Evolutionary conservation across 2,888 invertebrate genomes (phyloP).

Genomic region (Drosophila ustulata): DNA sequence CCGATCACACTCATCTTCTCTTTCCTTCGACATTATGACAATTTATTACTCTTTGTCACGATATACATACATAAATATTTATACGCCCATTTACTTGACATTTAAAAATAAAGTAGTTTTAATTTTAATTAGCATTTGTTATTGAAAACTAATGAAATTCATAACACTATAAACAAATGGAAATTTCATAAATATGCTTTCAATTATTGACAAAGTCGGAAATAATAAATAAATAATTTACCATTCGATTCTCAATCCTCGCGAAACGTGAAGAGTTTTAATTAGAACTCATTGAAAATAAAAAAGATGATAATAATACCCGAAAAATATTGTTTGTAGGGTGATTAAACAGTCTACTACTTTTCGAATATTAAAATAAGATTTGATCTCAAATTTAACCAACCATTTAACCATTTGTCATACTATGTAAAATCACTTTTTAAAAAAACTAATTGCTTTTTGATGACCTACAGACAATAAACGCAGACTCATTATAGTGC

Average conservation of each 20-base stretch:
- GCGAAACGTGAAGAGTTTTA: not conserved
- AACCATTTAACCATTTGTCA: constrained; percentile 3
- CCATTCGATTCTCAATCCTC: not conserved
- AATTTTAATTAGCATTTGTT: constrained; percentile 5
- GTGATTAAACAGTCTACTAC: not conserved
- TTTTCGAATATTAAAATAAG: not conserved
- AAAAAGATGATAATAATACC: not conserved
- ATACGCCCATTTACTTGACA: constrained; percentile 3
- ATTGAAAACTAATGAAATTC: constrained; percentile 8
- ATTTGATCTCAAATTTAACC: not conserved
- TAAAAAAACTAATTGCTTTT: constrained; percentile 19
- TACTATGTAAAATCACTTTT: not conserved
- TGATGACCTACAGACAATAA: constrained; percentile 6
- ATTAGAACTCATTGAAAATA: not conserved
- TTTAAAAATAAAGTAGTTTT: constrained; percentile 8
- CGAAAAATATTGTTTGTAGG: not conserved
- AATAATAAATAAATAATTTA: not conserved
- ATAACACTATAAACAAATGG: not conserved
- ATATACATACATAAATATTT: constrained; percentile 14
- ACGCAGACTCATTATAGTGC: constrained; percentile 10
- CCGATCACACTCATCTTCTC: not conserved
- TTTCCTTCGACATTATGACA: not conserved
- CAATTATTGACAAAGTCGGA: not conserved
- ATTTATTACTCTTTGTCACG: constrained; percentile 18
- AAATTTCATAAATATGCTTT: not conserved